These are phyloP conservation scores for Acrocephalus arundinaceus DNA, from an alignment of 2,113 vertebrate genomes.

Conservation along the genomic window DNA sequence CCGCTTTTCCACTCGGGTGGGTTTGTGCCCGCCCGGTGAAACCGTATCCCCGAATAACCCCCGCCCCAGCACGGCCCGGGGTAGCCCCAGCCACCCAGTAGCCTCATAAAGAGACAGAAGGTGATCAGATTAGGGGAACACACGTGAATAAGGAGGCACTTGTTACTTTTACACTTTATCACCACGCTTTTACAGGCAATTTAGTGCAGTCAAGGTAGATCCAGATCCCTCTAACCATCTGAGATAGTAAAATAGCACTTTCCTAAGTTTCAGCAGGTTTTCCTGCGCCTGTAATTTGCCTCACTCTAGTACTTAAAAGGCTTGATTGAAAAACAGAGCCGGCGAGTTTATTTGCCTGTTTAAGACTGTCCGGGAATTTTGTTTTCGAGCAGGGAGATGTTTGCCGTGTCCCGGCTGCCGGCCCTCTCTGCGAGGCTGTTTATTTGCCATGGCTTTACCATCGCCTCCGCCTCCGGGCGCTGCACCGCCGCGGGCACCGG, in stretches of 20 bases:
- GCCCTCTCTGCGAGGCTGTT: conserved; percentile 38
- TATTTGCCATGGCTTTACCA: conserved; percentile 50
- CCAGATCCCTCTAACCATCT: conserved; percentile 17
- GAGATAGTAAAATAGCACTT: conserved; percentile 54
- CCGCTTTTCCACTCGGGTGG: background rate
- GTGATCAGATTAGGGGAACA: conserved; percentile 60
- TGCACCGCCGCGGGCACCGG: conserved; percentile 33
- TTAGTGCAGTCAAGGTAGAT: conserved; percentile 46
- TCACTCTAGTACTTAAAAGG: conserved; percentile 46
- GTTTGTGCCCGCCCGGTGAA: background rate
- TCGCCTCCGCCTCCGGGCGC: conserved; percentile 7
- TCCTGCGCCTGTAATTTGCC: conserved; percentile 3
- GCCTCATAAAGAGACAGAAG: conserved; percentile 70
- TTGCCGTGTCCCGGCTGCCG: conserved; percentile 17
- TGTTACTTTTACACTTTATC: conserved; percentile 71
- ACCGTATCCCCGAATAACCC: conserved; percentile 51
- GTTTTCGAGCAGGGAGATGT: conserved; percentile 60
- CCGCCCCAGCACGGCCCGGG: background rate
- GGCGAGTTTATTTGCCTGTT: conserved; percentile 67
- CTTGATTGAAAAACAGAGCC: conserved; percentile 48
- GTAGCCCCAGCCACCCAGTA: conserved; percentile 56
- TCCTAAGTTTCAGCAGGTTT: conserved; percentile 50
- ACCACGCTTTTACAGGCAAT: conserved; percentile 58
- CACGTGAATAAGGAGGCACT: conserved; percentile 54
- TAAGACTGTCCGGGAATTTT: conserved; percentile 60